Percentiles rank a stretch among this genome's conserved stretches.
Conservation (phyloP, 2,113 vertebrate species). For the Thamnophis sirtalis region DNA sequence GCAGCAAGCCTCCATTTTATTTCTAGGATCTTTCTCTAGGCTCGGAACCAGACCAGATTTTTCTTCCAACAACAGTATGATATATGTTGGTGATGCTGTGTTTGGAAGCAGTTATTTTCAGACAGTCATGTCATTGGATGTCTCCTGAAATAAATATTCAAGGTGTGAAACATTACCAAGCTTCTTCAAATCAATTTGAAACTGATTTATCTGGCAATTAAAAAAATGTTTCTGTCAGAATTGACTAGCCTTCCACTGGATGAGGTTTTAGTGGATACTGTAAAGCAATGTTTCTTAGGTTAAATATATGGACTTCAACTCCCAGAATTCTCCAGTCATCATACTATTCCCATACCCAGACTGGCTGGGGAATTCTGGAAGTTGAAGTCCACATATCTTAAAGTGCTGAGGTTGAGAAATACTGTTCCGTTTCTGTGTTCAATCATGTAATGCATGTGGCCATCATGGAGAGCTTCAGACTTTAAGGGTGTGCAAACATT, state of each 20-base stretch:
- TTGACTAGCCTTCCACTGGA: neutral
- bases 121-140: neutral
- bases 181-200: neutral
- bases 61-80: neutral
- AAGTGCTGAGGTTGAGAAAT: no score
- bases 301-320: neutral
- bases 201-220: neutral
- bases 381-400: neutral
- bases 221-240: neutral
- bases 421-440: neutral
- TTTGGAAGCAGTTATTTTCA: neutral
- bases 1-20: no score
- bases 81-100: neutral
- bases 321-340: neutral
- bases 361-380: neutral
- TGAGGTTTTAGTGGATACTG: neutral
- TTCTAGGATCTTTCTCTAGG: no score
- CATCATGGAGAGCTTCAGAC: neutral
- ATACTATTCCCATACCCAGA: neutral
- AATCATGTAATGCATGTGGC: neutral
- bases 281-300: neutral
- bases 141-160: neutral
- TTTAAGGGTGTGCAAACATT: neutral
- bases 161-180: neutral
- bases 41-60: no score